phyloP scores from a whole-genome alignment of 2,797 vertebrate genomes.

The Etheostoma nigrum region DNA sequence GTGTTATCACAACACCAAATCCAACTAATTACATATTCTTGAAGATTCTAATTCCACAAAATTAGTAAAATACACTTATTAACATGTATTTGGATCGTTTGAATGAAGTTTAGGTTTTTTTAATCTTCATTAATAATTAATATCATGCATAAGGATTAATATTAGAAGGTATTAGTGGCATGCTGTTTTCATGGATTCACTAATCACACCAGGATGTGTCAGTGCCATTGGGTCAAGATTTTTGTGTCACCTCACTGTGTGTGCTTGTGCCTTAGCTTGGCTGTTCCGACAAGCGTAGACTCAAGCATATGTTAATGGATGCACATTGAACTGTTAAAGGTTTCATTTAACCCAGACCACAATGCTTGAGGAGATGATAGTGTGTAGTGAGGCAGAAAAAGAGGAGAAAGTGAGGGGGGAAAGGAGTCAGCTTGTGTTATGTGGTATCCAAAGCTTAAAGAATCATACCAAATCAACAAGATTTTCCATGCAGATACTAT shows the following conservation, averaged over 20 bases:
- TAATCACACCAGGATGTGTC: constrained; percentile 53
- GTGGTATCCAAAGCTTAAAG: constrained; percentile 65
- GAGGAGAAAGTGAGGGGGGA: constrained; percentile 60
- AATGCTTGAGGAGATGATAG: constrained; percentile 84
- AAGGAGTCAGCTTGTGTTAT: constrained; percentile 67
- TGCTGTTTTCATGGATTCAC: constrained; percentile 30
- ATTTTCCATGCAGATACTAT: constrained; percentile 60
- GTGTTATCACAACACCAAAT: background rate
- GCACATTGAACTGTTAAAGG: constrained; percentile 85
- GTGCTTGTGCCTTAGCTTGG: constrained; percentile 50
- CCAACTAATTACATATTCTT: background rate
- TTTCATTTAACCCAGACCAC: constrained; percentile 84
- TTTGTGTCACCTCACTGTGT: constrained; percentile 34
- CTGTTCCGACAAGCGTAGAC: constrained; percentile 62
- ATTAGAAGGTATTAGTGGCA: constrained; percentile 18
- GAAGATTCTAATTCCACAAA: background rate
- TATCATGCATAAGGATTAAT: background rate
- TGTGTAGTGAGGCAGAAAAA: constrained; percentile 81
- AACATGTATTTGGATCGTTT: background rate
- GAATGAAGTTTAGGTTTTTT: background rate
- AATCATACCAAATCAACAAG: constrained; percentile 66
- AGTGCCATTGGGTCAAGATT: constrained; percentile 42
- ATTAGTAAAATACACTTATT: background rate
- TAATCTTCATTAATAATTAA: background rate
- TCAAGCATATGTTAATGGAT: constrained; percentile 83